Evolutionary conservation across 2,888 invertebrate species (phyloP), one percentile per base, ranked within the genome.

Genomic region (Tryphoninae sp.): DNA sequence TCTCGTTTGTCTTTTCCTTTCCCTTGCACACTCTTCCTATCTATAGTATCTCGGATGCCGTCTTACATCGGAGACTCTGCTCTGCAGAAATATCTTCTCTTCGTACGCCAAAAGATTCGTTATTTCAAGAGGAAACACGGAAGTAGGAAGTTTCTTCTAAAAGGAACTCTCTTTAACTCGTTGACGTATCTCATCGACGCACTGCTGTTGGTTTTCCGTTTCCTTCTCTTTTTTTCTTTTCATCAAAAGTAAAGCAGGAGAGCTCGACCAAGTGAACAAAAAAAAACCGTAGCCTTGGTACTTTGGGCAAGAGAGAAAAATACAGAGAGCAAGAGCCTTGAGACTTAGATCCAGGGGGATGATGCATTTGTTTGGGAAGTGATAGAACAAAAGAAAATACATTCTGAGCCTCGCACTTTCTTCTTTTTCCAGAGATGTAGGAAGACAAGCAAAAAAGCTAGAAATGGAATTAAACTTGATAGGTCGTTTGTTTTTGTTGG

Each of bases 141-240:
- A 61, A 73, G 74, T 73, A 55, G 55, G 26, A 74, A 61, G 73
- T 84, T 81, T 74, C 78, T 81, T 84, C 69, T 80, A 69, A 74
- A 81, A 75, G 42, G 76, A 42, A 58, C 67, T 55, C 53, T 58
- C 68, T 71, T 62, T 76, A 13, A 76, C 76, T 73, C 77, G 79
- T 80, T 67, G 45, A 45, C 58, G 51, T 69, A 73, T 62, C 51
- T 68, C 71, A 80, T 80, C 80, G 83, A 76, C 68, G 78, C 26
- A 67, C 74, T 62, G 69, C 61, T 42, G 59, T 42, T 26, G 55
- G 19, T 49, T 78, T 65, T 22, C 9, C 55, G 6, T 55, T 58
- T 26, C 40, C 4, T n/a, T 42, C 64, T 59, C 23, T 64, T 23
- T 55, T 42, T 49, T 53, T 58, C 53, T 59, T 72, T 45, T 62